Conservation (phyloP, 2,797 vertebrate species). For the Gambusia yucatana region DNA sequence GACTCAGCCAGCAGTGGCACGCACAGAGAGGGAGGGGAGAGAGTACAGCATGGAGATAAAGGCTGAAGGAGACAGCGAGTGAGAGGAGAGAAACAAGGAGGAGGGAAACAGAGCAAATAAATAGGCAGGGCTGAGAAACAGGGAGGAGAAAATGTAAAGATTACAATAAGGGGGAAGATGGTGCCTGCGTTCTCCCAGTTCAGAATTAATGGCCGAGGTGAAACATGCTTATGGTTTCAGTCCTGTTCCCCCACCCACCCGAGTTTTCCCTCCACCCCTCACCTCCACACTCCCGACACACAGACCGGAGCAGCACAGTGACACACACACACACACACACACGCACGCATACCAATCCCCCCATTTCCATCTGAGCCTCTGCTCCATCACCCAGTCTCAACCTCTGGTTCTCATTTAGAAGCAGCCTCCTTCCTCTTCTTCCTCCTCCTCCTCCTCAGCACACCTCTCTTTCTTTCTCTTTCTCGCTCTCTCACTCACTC, state of each 20-base stretch:
- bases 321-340: constrained; percentile 16
- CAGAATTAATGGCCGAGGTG: constrained; percentile 57
- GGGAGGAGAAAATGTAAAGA: constrained; percentile 26
- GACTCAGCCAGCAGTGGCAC: constrained; percentile 63
- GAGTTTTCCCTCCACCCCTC: constrained; percentile 22
- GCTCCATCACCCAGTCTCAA: constrained; percentile 60
- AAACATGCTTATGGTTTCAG: constrained; percentile 70
- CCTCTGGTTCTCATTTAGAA: constrained; percentile 77
- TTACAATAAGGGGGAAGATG: constrained; percentile 37
- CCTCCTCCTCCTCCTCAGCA: constrained; percentile 27
- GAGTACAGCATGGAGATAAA: constrained; percentile 51
- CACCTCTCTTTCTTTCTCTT: constrained; percentile 7
- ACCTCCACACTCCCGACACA: constrained; percentile 43
- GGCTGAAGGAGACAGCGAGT: constrained; percentile 45
- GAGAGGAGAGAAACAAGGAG: constrained; percentile 37
- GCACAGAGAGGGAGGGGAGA: constrained; percentile 56
- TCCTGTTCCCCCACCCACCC: constrained; percentile 29
- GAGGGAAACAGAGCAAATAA: constrained; percentile 46
- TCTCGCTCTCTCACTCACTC: constrained; percentile 19
- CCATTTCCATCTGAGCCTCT: constrained; percentile 50
- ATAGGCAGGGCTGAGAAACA: constrained; percentile 26
- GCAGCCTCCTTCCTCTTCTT: constrained; percentile 47
- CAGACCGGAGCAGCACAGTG: constrained; percentile 27
- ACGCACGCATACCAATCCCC: constrained; percentile 8
- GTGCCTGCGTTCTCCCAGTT: constrained; percentile 41